Conservation (phyloP, 2,797 vertebrate species). For the Fistularia commersonii region DNA sequence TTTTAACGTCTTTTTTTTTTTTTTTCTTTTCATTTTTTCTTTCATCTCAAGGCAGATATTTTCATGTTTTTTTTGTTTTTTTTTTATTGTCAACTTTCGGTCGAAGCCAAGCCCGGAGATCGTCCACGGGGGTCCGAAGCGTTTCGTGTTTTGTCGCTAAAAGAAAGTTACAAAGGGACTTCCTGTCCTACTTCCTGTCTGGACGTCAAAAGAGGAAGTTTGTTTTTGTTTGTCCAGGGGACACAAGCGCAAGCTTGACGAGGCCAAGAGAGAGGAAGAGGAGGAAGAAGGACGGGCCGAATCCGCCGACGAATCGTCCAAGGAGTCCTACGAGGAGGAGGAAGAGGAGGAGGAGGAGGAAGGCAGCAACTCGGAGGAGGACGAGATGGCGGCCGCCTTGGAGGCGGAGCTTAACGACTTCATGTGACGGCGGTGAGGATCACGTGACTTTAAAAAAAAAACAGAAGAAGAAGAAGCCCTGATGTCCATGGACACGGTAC, state of each 20-base stretch:
- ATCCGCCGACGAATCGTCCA: slow-evolving; percentile 83
- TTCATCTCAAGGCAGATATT: neutral
- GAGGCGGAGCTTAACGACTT: slow-evolving; percentile 93
- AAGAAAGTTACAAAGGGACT: no score
- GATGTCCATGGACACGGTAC: no score
- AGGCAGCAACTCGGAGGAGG: slow-evolving; percentile 92
- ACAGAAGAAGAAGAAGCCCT: no score
- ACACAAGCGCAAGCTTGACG: slow-evolving; percentile 86
- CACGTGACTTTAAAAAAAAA: neutral
- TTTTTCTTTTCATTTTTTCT: neutral
- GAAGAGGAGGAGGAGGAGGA: slow-evolving; percentile 93
- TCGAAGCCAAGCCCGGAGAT: no score
- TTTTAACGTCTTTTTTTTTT: neutral
- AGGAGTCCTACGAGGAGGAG: slow-evolving; percentile 89
- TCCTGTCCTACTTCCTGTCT: no score
- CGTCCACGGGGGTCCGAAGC: no score
- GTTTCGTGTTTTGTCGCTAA: no score
- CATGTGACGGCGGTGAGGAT: slow-evolving; percentile 74
- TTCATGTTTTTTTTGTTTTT: neutral
- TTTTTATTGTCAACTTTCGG: neutral
- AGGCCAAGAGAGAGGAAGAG: slow-evolving; percentile 54
- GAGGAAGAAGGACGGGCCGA: slow-evolving; percentile 59
- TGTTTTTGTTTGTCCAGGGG: slow-evolving; percentile 70
- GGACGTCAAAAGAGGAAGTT: neutral
- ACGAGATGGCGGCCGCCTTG: slow-evolving; percentile 94